phyloP scores from a whole-genome alignment of 2,888 invertebrate species.

The Sarcophaga rosellei region DNA sequence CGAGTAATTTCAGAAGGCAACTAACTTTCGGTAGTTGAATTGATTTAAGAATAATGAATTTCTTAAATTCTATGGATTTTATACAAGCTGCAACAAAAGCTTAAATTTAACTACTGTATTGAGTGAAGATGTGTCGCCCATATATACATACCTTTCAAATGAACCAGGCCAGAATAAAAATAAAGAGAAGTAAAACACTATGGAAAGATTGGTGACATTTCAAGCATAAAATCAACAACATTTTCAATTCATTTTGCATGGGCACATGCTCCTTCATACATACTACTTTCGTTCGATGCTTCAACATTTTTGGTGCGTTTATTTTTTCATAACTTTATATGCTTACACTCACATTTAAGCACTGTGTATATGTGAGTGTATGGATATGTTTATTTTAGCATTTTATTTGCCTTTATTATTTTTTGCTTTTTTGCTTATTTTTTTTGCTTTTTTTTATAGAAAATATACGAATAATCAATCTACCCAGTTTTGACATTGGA shows the following conservation, averaged over 20 bases:
- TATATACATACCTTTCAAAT: constrained; percentile 41
- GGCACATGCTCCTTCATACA: constrained; percentile 26
- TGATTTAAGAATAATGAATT: constrained; percentile 63
- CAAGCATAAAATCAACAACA: constrained; percentile 65
- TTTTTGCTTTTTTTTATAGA: constrained; percentile 15
- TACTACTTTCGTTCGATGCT: neutral
- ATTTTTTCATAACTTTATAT: neutral
- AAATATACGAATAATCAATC: constrained; percentile 77
- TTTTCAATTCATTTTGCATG: constrained; percentile 54
- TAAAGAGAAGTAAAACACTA: neutral
- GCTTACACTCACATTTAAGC: constrained; percentile 3
- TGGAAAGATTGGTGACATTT: constrained; percentile 64
- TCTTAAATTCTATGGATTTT: constrained; percentile 51
- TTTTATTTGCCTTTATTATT: no score
- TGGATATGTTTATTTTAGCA: neutral
- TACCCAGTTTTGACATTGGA: constrained; percentile 78
- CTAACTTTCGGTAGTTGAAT: constrained; percentile 52
- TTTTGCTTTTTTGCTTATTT: neutral
- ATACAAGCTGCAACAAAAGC: constrained; percentile 50
- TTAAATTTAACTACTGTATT: constrained; percentile 62
- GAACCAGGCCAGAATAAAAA: neutral
- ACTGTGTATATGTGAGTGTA: neutral
- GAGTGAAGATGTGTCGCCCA: constrained; percentile 37
- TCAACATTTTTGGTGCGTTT: no score
- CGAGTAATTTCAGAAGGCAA: constrained; percentile 9